Percentiles rank a stretch among this genome's conserved stretches.
Evolutionary conservation across 2,888 invertebrate species (phyloP).

Genomic region (Melinaea menophilus): DNA sequence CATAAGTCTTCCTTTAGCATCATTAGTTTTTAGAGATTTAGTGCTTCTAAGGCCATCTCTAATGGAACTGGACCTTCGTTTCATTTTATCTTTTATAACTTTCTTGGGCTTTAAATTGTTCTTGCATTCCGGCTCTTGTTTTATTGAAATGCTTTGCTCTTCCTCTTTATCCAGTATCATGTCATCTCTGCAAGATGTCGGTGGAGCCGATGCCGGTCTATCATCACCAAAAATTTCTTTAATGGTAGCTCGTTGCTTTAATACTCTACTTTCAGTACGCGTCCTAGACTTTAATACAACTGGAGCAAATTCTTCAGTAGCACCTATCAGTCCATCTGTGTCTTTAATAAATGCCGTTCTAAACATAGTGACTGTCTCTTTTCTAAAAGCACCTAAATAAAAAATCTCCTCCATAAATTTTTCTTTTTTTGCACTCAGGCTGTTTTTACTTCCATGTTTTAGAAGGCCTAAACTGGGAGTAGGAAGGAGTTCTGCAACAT

Average conservation of each 20-base stretch:
- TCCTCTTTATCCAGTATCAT: slow-evolving; percentile 51
- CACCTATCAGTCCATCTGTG: slow-evolving; percentile 76
- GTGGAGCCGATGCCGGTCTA: slow-evolving; percentile 89
- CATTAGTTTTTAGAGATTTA: slow-evolving; percentile 66
- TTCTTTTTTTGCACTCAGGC: slow-evolving; percentile 63
- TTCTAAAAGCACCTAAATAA: slow-evolving; percentile 81
- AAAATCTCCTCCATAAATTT: slow-evolving; percentile 78
- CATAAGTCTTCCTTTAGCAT: slow-evolving; percentile 65
- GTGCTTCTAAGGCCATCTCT: slow-evolving; percentile 72
- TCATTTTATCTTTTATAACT: slow-evolving; percentile 62
- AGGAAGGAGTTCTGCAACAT: slow-evolving; percentile 76
- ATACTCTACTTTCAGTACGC: slow-evolving; percentile 83
- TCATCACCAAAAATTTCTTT: slow-evolving; percentile 90
- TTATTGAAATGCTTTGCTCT: slow-evolving; percentile 46
- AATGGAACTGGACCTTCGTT: slow-evolving; percentile 64
- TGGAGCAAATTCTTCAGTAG: slow-evolving; percentile 81
- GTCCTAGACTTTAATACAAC: slow-evolving; percentile 85
- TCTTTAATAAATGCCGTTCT: slow-evolving; percentile 82
- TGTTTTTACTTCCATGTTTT: slow-evolving; percentile 63
- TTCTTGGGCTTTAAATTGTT: slow-evolving; percentile 66
- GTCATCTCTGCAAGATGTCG: slow-evolving; percentile 79
- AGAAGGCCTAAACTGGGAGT: slow-evolving; percentile 79
- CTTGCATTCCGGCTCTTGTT: slow-evolving; percentile 56
- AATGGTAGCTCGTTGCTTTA: slow-evolving; percentile 86
- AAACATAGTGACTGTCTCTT: slow-evolving; percentile 82